Conservation (phyloP, 2,888 invertebrate species). For the Sminthurides aquaticus region DNA sequence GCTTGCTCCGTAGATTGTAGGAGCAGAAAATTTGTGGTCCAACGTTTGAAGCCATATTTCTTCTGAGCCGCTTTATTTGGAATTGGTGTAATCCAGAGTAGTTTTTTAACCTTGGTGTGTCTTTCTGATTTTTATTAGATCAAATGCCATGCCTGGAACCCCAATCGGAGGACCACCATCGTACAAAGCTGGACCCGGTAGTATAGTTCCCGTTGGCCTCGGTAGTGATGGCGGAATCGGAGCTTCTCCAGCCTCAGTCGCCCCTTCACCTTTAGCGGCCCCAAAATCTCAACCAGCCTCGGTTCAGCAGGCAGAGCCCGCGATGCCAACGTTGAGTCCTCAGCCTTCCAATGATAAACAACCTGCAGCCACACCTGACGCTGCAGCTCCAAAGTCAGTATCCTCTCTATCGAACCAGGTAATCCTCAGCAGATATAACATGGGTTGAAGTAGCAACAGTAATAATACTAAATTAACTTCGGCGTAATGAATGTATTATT, state of each 20-base stretch:
- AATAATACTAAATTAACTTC: not conserved
- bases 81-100: no score
- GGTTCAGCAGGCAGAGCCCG: slow-evolving; percentile 37
- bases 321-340: slow-evolving; percentile 41
- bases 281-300: slow-evolving; percentile 59
- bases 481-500: no score
- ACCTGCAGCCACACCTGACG: slow-evolving; percentile 45
- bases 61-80: no score
- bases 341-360: slow-evolving; percentile 48
- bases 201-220: slow-evolving; percentile 22
- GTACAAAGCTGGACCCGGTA: slow-evolving; percentile 51
- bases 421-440: not conserved
- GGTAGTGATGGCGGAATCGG: slow-evolving; percentile 47
- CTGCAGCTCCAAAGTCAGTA: slow-evolving; percentile 48
- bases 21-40: no score
- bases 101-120: no score
- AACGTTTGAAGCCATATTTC: no score
- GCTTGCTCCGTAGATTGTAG: no score
- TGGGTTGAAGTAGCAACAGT: no score
- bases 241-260: slow-evolving; percentile 60
- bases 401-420: slow-evolving; percentile 48
- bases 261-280: slow-evolving; percentile 63
- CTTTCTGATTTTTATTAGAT: no score
- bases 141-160: slow-evolving; percentile 48
- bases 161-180: slow-evolving; percentile 61